Evolutionary conservation across 2,888 invertebrate genomes (phyloP).

Genomic region (Ophonus ardosiacus): DNA sequence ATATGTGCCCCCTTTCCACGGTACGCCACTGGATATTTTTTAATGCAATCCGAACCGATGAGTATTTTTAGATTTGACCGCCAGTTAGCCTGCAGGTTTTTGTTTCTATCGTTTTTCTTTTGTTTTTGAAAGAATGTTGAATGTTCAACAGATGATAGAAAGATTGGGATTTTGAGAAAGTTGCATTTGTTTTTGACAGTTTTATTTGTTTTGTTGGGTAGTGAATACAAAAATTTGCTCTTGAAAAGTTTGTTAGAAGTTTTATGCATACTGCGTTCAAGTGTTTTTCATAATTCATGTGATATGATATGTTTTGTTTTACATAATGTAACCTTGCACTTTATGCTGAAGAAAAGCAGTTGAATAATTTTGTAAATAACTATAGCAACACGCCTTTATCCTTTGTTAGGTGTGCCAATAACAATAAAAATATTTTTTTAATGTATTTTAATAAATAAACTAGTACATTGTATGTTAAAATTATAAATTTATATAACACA

Average conservation of each 20-base stretch:
- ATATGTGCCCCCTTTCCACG: neutral
- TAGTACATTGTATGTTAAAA: no score
- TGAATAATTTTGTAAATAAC: no score
- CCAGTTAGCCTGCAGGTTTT: constrained; percentile 49
- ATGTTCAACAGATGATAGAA: constrained; percentile 16
- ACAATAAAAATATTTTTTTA: no score
- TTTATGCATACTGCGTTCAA: neutral
- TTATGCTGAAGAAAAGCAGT: no score
- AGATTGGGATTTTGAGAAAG: neutral
- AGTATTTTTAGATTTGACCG: constrained; percentile 53
- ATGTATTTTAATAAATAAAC: no score
- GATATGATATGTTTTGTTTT: neutral
- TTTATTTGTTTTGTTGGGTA: neutral
- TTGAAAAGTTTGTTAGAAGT: neutral
- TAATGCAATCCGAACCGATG: constrained; percentile 40
- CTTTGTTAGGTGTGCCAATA: no score
- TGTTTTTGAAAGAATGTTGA: constrained; percentile 18
- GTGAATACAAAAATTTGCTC: neutral
- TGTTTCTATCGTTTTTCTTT: constrained; percentile 50
- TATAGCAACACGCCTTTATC: no score
- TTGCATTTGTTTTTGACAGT: neutral
- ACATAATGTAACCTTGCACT: no score
- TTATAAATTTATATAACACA: no score
- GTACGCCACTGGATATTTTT: constrained; percentile 34
- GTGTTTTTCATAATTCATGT: neutral